These are phyloP conservation scores for Pogonocherus hispidulus DNA, from an alignment of 2,888 invertebrate species.

Conservation along the genomic window DNA sequence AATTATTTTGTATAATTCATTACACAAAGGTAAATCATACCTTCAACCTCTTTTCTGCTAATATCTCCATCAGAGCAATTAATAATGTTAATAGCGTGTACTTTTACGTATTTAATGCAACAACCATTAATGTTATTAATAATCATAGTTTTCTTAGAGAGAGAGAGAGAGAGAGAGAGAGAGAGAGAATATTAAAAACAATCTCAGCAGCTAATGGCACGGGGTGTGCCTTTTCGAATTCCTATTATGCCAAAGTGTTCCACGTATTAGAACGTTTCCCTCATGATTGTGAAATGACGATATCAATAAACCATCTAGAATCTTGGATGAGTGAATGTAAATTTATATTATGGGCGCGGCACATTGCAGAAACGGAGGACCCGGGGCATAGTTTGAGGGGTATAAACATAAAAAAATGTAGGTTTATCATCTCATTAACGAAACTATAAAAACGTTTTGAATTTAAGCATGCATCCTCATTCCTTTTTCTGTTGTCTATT, in stretches of 20 bases:
- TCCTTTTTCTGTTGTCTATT: no score
- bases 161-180: no score
- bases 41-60: background rate
- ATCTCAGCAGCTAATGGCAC: constrained; percentile 5
- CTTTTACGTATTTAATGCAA: background rate
- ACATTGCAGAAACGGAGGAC: background rate
- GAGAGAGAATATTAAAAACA: constrained; percentile 8
- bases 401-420: no score
- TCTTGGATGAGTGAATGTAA: constrained; percentile 31
- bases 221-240: constrained; percentile 21
- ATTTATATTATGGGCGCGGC: constrained; percentile 19
- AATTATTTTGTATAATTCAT: no score
- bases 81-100: background rate
- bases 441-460: no score
- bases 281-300: constrained; percentile 4
- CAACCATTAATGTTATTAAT: background rate
- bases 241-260: constrained; percentile 5
- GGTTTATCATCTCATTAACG: no score
- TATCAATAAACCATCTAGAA: constrained; percentile 20
- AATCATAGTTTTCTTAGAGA: background rate
- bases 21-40: no score
- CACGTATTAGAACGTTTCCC: constrained; percentile 14
- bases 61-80: background rate
- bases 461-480: no score
- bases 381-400: background rate